Evolutionary conservation across 2,888 invertebrate species (phyloP), one percentile per base, ranked within the genome.

Genomic region (Callyntrura guangdongensis): DNA sequence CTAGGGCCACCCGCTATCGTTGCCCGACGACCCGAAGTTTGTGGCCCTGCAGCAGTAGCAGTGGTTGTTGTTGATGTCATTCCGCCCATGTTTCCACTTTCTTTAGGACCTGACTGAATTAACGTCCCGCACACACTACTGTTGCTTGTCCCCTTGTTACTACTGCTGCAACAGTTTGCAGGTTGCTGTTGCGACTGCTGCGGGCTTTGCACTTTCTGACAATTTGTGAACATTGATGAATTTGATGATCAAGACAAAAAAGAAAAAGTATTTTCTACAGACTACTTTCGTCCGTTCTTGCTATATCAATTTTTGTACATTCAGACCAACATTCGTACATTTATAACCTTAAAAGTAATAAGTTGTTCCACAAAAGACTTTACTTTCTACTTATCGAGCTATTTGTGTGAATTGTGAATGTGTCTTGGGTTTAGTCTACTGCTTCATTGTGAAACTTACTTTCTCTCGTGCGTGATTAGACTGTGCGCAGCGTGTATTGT

Each of bases 151-250:
- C 79, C 67, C 84, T 84, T 90, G 64, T 64, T 90, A 61, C 72
- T 74, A 4, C 69, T 20, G 14, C 69, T 67, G 86, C 90, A 90
- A 90, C 90, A 90, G 90, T 90, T 90, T 82, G 86, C 49, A 36
- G 77, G 59, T 77, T 77, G 89, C 83, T 85, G 72, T 27, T 36
- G 77, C 53, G 17, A 17, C 79, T 22, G 79, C 25, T 12, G 83
- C 47, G 45, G 64, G 20, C 45, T 90, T 86, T 86, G 86, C 86
- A 90, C 90, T 77, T 90, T 90, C 86, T 86, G 86, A 61, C 86
- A 90, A 86, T 90, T 90, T 72, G 90, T 90, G 72, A 83, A 86
- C 90, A 90, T 90, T 49, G 49, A n/a, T 64, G 72, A 45, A 25
- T 17, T 49, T 56, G 67, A 49, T 56, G 59, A 22, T 17, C 74